Evolutionary conservation across 2,888 invertebrate species (phyloP), one percentile per base, ranked within the genome.

Genomic region (Melangyna quadrimaculata): DNA sequence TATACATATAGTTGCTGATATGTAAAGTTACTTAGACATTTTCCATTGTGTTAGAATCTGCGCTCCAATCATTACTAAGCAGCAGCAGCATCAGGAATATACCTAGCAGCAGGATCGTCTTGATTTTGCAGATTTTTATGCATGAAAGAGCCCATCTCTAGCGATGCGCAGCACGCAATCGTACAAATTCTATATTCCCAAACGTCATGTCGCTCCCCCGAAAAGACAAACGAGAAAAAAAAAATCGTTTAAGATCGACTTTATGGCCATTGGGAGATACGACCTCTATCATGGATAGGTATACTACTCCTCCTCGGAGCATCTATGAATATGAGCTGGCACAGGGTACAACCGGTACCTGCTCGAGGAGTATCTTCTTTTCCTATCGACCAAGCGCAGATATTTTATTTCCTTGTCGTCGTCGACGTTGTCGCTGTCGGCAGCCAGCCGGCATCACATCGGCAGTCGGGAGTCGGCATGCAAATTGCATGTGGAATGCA

Each of bases 401-500:
- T 86, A 86, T 77, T 86, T 86, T 86, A 86, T 86, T 86, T 86
- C 69, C 77, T 77, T 80, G 80, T 86, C 80, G 75, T 57, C 80
- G 75, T 57, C 67, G 69, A 37, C 78, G 78, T 45, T 79, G 78
- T 79, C 71, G 83, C 77, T 73, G 77, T 77, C 73, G 77, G 81
- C 81, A 77, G 77, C 70, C 81, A 65, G 75, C n/a, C n/a, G n/a
- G n/a, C n/a, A n/a, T n/a, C n/a, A n/a, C 84, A 84, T 79, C 40
- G 17, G 40, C 14, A 67, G 74, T 75, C 69, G 69, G 79, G 63
- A 80, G 75, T 73, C 86, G 77, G 70, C 86, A 86, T 86, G 86
- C 86, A 86, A 86, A 86, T 81, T 86, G 73, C 81, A 77, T 73
- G 84, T 71, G 86, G 77, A 86, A 86, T 86, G 81, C 81, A 77